Base-by-base conservation (phyloP, 2,888 invertebrate genomes). In the Morpho deidamia region DNA sequence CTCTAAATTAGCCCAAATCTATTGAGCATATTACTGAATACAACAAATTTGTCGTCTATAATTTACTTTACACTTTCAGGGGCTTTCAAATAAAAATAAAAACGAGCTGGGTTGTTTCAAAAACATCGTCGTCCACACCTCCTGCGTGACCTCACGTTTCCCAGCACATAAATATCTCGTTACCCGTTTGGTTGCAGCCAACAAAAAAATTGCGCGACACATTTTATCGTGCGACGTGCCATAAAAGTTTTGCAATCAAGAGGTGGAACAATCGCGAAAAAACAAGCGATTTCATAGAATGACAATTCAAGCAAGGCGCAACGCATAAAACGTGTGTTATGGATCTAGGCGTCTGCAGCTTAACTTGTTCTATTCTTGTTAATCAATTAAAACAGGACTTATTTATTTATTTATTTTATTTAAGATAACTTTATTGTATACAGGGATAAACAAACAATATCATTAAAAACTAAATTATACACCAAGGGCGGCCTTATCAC, bases 231-330 rank as follows among this genome's bases (percentile, higher is more conserved):
- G 64, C 63, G 64, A 61, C 68, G 68, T 68, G 65, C 72, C 71
- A 70, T 71, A 66, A 70, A 83, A 83, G 70, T 84, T 84, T 81
- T 38, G 74, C 78, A 82, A 83, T 84, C 80, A 80, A 71, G 73
- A 66, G 70, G 64, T 64, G 65, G 64, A 63, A 70, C 79, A 82
- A 78, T 77, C 74, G 44, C n/a, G 43, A 76, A 53, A 46, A 79
- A 83, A 78, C 76, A 76, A 74, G 71, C 56, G 59, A 67, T 68
- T 66, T 70, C 58, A 57, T 59, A 54, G 62, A 61, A 66, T 69
- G 64, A 67, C 68, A 62, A 59, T 51, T 53, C 55, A 47, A 50
- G 49, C 51, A 50, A 33, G 33, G 4, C 34, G 41, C 44, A 44
- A 35, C 38, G 54, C 40, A 41, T 41, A 42, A 53, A 51, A 50